Conservation (phyloP, 2,888 invertebrate genomes). For the Chrysolina haemoptera region DNA sequence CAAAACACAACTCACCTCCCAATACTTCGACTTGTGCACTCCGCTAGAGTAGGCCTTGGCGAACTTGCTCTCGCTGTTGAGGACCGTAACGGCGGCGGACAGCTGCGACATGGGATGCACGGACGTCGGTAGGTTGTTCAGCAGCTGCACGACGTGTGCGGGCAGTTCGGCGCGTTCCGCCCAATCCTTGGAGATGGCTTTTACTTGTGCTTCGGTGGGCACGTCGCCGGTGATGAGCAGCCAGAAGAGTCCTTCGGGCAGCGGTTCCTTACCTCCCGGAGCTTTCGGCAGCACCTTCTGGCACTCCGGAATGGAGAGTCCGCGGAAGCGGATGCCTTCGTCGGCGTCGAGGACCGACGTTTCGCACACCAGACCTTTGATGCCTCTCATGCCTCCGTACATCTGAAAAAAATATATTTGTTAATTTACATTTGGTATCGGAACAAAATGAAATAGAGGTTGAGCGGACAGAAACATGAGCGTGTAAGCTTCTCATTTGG, state of each 20-base stretch:
- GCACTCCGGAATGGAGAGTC: conserved; percentile 93
- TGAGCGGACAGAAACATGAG: too few relatives aligned
- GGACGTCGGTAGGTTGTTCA: conserved; percentile 91
- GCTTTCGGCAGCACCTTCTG: conserved; percentile 90
- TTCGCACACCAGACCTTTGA: conserved; percentile 95
- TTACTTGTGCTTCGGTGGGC: conserved; percentile 85
- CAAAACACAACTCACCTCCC: conserved; percentile 77
- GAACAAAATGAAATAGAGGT: too few relatives aligned
- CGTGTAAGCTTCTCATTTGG: too few relatives aligned
- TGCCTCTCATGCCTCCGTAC: conserved; percentile 97
- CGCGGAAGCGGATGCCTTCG: conserved; percentile 96
- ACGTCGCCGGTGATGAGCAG: conserved; percentile 90
- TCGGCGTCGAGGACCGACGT: conserved; percentile 96
- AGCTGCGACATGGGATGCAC: conserved; percentile 97
- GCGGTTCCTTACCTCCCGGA: conserved; percentile 84
- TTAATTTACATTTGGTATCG: too few relatives aligned
- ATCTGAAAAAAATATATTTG: conserved; percentile 71
- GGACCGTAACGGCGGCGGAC: conserved; percentile 89
- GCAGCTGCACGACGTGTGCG: conserved; percentile 91
- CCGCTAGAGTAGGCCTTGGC: conserved; percentile 92
- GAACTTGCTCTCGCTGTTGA: conserved; percentile 94
- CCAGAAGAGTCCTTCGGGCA: conserved; percentile 96
- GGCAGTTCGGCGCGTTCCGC: conserved; percentile 91
- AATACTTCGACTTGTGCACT: conserved; percentile 90
- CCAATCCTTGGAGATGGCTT: conserved; percentile 86